Evolutionary conservation across 2,797 vertebrate species (phyloP).

Genomic region (Acanthiza pusilla): DNA sequence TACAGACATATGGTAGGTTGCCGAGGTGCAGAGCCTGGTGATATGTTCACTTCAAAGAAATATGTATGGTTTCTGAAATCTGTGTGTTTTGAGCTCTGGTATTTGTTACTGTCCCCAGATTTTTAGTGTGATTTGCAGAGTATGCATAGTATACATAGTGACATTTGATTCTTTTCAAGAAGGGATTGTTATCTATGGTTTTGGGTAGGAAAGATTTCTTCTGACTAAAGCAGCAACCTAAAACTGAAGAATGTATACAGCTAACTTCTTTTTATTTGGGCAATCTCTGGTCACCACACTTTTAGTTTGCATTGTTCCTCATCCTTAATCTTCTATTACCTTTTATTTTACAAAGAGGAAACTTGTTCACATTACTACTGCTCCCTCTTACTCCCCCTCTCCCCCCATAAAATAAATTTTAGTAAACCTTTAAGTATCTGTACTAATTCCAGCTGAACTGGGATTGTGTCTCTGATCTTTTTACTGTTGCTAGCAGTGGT

Average conservation of each 20-base stretch:
- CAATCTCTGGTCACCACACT: not conserved
- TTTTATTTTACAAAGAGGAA: not conserved
- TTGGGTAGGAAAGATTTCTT: not conserved
- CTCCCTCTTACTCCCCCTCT: rapidly evolving
- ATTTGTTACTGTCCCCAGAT: not conserved
- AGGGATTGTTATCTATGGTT: not conserved
- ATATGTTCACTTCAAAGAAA: not conserved
- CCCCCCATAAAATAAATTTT: not conserved
- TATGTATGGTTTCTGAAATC: not conserved
- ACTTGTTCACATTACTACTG: not conserved
- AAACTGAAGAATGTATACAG: not conserved
- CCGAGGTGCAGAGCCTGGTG: not conserved
- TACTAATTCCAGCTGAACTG: not conserved
- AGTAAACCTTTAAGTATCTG: not conserved
- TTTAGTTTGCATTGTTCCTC: not conserved
- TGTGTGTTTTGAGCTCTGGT: not conserved
- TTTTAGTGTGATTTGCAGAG: not conserved
- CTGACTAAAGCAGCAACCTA: not conserved
- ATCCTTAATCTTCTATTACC: not conserved
- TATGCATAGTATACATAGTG: not conserved
- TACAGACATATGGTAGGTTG: not conserved
- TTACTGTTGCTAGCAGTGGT: not conserved
- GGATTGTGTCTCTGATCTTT: not conserved
- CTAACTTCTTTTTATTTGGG: not conserved
- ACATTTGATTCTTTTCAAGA: not conserved